A percentile compares a stretch with the other conserved stretches of the same genome.
Evolutionary conservation across 1,140 invertebrate genomes (phyloP).

Genomic region (Solen grandis): DNA sequence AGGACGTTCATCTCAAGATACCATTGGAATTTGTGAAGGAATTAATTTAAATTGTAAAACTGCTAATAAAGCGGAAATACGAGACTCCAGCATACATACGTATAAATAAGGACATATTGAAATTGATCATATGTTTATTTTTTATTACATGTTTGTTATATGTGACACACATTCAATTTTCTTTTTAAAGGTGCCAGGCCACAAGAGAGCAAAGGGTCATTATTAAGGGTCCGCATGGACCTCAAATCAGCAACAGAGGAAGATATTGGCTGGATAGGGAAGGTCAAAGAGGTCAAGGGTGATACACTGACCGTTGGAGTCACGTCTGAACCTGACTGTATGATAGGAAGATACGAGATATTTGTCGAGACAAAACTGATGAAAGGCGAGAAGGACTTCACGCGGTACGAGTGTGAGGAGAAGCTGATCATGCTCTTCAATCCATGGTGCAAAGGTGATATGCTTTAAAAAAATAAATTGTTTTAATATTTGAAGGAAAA

Average conservation of each 20-base stretch:
- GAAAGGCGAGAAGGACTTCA: neutral
- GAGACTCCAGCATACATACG: no score
- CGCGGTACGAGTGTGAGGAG: constrained; percentile 19
- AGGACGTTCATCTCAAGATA: no score
- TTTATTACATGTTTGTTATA: no score
- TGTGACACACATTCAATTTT: no score
- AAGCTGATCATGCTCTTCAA: constrained; percentile 53
- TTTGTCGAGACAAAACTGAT: constrained; percentile 34
- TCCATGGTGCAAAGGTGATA: constrained; percentile 59
- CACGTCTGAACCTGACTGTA: constrained; percentile 44
- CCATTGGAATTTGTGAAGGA: no score
- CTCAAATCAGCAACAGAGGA: neutral
- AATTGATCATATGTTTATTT: no score
- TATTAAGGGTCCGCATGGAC: constrained; percentile 57
- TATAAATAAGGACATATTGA: no score
- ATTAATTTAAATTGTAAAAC: no score
- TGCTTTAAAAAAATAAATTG: no score
- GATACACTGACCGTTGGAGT: constrained; percentile 56
- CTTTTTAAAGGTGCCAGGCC: constrained; percentile 59
- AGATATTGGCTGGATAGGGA: constrained; percentile 3
- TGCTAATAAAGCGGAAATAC: no score
- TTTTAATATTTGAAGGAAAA: no score
- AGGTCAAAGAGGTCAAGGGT: constrained; percentile 21
- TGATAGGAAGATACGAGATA: constrained; percentile 66
- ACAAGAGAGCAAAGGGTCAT: constrained; percentile 64